Conservation (phyloP, 64 coral and sea anemone species). For the Dendronephthya gigantea region DNA sequence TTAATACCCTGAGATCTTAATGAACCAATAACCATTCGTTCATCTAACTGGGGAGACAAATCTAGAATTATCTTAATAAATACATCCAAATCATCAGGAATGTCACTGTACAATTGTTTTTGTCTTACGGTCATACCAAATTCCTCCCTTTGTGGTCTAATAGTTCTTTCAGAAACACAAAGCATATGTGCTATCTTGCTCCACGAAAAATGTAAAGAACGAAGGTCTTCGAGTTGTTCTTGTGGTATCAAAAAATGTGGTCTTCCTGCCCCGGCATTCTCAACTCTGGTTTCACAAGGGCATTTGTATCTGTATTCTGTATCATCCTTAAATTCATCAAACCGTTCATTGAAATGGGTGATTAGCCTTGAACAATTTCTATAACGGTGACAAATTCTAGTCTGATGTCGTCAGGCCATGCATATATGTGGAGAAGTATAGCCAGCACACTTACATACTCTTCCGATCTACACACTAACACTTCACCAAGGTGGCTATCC, state of each 20-base stretch:
- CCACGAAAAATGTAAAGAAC: constrained; percentile 8
- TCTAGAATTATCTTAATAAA: background rate
- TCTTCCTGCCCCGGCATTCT: background rate
- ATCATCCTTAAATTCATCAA: background rate
- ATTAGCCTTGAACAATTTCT: background rate
- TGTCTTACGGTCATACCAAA: background rate
- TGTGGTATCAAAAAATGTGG: background rate
- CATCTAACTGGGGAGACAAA: background rate
- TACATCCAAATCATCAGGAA: constrained; percentile 8
- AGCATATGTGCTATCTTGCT: background rate
- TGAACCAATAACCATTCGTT: constrained; percentile 12
- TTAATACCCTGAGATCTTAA: background rate
- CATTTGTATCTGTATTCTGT: background rate
- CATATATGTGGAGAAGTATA: background rate
- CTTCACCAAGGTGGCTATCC: background rate
- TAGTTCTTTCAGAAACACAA: constrained; percentile 2
- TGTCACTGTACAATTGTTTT: background rate
- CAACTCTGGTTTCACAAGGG: background rate
- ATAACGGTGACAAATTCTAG: background rate
- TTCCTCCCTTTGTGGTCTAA: background rate
- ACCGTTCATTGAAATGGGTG: background rate
- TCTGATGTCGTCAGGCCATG: background rate
- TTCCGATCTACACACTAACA: background rate
- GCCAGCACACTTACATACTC: background rate
- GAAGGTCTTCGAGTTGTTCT: constrained; percentile 5